Conservation (phyloP, 2,888 invertebrate species). For the Anagyrus pseudococci region DNA sequence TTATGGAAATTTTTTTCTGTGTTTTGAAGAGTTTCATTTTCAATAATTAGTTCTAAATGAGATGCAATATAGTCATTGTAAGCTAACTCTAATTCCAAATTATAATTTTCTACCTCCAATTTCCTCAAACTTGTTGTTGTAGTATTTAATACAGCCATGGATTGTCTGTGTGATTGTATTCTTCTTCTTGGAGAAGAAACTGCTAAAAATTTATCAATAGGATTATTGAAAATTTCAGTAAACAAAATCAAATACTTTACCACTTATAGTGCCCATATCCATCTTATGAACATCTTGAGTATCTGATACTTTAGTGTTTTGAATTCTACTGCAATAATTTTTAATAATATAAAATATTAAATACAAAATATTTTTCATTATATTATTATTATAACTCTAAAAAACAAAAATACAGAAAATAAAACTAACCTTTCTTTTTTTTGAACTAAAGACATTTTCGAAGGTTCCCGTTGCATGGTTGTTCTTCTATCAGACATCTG, state of each 20-base stretch:
- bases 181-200: constrained; percentile 30
- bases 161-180: constrained; percentile 19
- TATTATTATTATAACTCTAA: not conserved
- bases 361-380: not conserved
- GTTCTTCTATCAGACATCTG: too few relatives aligned
- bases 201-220: constrained; percentile 1
- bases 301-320: constrained; percentile 29
- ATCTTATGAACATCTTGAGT: constrained; percentile 17
- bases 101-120: constrained; percentile 35
- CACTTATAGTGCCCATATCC: constrained; percentile 5
- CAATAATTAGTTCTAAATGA: constrained; percentile 28
- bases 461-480: constrained; percentile 26
- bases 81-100: constrained; percentile 33
- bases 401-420: not conserved
- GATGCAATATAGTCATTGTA: constrained; percentile 30
- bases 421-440: constrained; percentile 30
- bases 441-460: constrained; percentile 18
- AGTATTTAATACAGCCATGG: constrained; percentile 10
- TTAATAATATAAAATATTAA: not conserved
- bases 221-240: not conserved
- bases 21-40: constrained; percentile 28
- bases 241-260: constrained; percentile 13
- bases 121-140: constrained; percentile 26
- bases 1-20: constrained; percentile 16
- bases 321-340: constrained; percentile 12